A percentile compares a stretch with the other conserved stretches of the same genome.
Conservation (phyloP, 2,113 vertebrate species). For the Irena cyanogastra region DNA sequence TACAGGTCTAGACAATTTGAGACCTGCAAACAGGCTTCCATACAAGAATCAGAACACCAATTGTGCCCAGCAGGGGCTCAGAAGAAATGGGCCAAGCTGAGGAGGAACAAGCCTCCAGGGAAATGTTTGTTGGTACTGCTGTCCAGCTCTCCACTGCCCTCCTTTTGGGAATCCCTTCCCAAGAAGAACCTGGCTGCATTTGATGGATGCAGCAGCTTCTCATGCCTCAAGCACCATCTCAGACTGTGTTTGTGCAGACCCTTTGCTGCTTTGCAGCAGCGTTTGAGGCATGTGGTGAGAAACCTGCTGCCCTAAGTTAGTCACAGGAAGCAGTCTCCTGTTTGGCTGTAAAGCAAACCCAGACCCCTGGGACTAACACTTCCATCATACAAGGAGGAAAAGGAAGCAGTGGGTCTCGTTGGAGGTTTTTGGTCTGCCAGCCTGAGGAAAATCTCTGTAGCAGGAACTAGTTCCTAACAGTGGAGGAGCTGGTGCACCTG, state of each 20-base stretch:
- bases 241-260: background rate
- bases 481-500: background rate
- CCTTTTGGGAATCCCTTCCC: background rate
- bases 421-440: background rate
- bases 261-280: background rate
- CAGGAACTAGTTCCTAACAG: background rate
- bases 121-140: background rate
- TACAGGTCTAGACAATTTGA: background rate
- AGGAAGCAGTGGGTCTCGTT: background rate
- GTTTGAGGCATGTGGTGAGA: background rate
- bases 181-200: background rate
- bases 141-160: background rate
- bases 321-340: background rate
- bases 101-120: background rate
- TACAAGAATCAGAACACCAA: background rate
- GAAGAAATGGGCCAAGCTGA: background rate
- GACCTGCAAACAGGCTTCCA: background rate
- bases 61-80: background rate
- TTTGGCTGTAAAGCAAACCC: background rate
- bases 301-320: background rate
- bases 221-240: fast-evolving
- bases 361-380: background rate
- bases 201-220: background rate
- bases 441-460: background rate
- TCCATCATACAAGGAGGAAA: background rate